phyloP scores from a whole-genome alignment of 2,797 vertebrate genomes.

The Momotus momota region DNA sequence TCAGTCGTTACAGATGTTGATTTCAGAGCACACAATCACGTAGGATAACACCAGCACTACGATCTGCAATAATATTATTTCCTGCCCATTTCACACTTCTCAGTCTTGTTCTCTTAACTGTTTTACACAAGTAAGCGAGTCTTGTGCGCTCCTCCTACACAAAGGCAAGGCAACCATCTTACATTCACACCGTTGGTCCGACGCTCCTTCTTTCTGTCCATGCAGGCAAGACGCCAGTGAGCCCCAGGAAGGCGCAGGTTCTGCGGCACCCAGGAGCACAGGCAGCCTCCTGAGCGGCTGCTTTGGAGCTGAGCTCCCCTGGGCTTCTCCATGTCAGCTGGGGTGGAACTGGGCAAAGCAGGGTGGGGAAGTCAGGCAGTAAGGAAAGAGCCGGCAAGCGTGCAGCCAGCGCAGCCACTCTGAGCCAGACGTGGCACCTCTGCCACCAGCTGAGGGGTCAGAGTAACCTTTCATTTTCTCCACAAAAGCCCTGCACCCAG shows the following conservation, averaged over 20 bases:
- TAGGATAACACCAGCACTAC: background rate
- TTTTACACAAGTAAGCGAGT: background rate
- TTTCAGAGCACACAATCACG: background rate
- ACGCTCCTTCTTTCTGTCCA: background rate
- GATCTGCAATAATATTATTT: background rate
- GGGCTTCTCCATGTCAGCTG: too few species aligned
- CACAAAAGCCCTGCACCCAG: background rate
- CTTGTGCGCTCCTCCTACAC: background rate
- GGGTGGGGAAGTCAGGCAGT: background rate
- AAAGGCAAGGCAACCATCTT: background rate
- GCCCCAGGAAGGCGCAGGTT: accelerated
- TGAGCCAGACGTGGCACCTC: background rate
- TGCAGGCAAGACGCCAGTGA: background rate
- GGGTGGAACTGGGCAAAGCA: background rate
- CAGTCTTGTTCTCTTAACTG: background rate
- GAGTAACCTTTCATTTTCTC: accelerated
- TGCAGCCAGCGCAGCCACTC: background rate
- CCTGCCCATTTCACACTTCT: background rate
- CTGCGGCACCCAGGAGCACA: background rate
- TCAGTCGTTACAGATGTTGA: background rate
- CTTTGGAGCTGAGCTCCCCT: background rate
- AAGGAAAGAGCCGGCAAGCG: background rate
- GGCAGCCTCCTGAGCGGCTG: accelerated
- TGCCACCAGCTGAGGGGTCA: background rate
- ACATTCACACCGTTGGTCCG: background rate